Base-by-base conservation (phyloP, 2,797 vertebrate species). In the Hydrolagus colliei region DNA sequence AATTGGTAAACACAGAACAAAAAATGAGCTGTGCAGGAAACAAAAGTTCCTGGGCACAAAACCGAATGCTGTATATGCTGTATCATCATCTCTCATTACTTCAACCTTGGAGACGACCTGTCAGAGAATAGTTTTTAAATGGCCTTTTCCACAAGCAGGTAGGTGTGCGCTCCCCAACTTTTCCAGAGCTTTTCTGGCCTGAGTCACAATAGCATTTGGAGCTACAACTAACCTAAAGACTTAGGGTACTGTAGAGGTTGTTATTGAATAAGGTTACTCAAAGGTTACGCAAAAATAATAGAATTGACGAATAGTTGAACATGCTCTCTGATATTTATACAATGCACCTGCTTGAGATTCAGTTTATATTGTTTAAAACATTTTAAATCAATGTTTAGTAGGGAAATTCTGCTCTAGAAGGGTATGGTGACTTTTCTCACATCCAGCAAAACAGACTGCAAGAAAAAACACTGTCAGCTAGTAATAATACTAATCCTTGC, bases 1-100 rank as follows among this genome's bases (percentile, higher is more conserved):
- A 84, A 84, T 71, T 84, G 79, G 65, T 71, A 18, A 32, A 84
- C 79, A 68, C 71, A 32, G 9, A 84, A 84, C 79, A 71, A 41
- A 82, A 68, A 82, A 52, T 9, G n/a, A 41, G 79, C 32, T 9
- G 32, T 84, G 79, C 71, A 35, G 65, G 14, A 84, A 84, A 71
- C 68, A 67, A 71, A 68, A 32, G 71, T 18, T 71, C 16, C n/a
- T 63, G 20, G 4, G 65, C 65, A 71, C 14, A 84, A 65, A 84
- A 80, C 22, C 35, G 32, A 71, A 65, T 84, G 79, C 79, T 84
- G 65, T 35, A 16, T 52, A 52, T 82, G 63, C 79, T 84, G 65
- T 84, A 84, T 65, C 67, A 65, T 84, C 79, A 68, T 41, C 67
- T 32, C 78, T 82, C 78, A 82, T 82, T 84, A 84, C 27, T 20